Evolutionary conservation across 2,888 invertebrate species (phyloP).

Genomic region (Lampropteryx suffumata): DNA sequence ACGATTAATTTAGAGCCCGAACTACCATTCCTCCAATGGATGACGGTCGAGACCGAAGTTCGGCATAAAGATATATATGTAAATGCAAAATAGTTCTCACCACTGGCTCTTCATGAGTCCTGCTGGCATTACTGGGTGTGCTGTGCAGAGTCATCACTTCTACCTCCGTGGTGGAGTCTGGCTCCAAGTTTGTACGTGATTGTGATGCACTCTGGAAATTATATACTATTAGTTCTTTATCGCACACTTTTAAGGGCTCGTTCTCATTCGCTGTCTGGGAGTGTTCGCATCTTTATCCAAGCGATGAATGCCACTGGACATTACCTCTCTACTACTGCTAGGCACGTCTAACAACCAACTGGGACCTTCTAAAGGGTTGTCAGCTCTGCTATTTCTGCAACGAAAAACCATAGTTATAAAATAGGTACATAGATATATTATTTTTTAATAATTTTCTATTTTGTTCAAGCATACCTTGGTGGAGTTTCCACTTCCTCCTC

Average conservation of each 20-base stretch:
- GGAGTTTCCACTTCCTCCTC: conserved; percentile 44
- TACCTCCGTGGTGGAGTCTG: conserved; percentile 62
- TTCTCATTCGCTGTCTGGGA: no score
- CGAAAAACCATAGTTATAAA: conserved; percentile 2
- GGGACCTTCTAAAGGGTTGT: conserved; percentile 72
- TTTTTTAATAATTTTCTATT: not conserved
- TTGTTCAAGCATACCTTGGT: conserved; percentile 42
- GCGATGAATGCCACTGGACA: no score
- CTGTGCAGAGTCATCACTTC: conserved; percentile 33
- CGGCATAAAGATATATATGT: no score
- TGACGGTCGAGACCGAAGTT: no score
- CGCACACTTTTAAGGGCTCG: no score
- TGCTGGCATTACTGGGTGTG: conserved; percentile 5
- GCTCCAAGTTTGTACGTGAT: conserved; percentile 45
- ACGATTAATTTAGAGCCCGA: no score
- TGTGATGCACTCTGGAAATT: conserved; percentile 33
- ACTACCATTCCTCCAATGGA: no score
- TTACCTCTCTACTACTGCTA: conserved; percentile 37
- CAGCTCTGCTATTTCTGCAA: conserved; percentile 43
- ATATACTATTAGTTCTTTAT: not conserved
- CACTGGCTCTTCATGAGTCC: not conserved
- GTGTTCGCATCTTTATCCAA: no score
- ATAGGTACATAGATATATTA: not conserved
- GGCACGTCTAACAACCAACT: conserved; percentile 68
- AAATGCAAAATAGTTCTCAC: no score